A percentile compares a stretch with the other conserved stretches of the same genome.
Evolutionary conservation across 2,888 invertebrate genomes (phyloP).

Genomic region (Isotomurus palustris): DNA sequence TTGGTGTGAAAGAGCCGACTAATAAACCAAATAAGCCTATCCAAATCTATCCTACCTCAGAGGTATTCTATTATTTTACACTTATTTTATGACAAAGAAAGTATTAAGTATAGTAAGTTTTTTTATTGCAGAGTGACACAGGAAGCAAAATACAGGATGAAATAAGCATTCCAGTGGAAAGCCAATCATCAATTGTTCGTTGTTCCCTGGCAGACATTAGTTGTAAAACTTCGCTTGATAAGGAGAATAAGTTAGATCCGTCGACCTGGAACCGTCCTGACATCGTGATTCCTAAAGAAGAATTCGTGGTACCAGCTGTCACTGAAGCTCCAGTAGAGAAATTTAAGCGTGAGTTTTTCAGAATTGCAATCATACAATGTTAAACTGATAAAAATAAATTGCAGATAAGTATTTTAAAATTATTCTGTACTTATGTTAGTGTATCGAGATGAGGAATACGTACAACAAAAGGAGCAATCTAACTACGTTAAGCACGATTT

Average conservation of each 20-base stretch:
- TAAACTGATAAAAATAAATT: too few relatives aligned
- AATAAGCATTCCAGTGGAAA: too few relatives aligned
- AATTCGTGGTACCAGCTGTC: not conserved
- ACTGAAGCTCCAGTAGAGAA: constrained; percentile 1
- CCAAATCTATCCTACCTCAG: not conserved
- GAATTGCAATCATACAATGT: not conserved
- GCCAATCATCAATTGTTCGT: too few relatives aligned
- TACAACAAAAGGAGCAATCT: too few relatives aligned
- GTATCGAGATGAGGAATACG: too few relatives aligned
- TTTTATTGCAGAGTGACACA: too few relatives aligned
- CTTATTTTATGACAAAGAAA: too few relatives aligned
- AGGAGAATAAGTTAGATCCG: constrained; percentile 29
- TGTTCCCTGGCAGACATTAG: too few relatives aligned
- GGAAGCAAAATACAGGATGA: too few relatives aligned
- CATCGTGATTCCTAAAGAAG: not conserved
- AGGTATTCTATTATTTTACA: not conserved
- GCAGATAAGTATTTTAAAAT: not conserved
- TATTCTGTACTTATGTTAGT: too few relatives aligned
- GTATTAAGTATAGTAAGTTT: too few relatives aligned
- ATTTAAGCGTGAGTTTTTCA: constrained; percentile 10
- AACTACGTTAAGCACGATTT: too few relatives aligned
- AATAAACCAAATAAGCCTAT: not conserved
- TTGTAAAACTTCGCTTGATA: constrained; percentile 7
- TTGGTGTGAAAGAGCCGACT: not conserved
- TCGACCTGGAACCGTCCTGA: constrained; percentile 26